Evolutionary conservation across 2,797 vertebrate genomes (phyloP), one percentile per base, ranked within the genome.

Genomic region (Melanotaenia trifasciata): DNA sequence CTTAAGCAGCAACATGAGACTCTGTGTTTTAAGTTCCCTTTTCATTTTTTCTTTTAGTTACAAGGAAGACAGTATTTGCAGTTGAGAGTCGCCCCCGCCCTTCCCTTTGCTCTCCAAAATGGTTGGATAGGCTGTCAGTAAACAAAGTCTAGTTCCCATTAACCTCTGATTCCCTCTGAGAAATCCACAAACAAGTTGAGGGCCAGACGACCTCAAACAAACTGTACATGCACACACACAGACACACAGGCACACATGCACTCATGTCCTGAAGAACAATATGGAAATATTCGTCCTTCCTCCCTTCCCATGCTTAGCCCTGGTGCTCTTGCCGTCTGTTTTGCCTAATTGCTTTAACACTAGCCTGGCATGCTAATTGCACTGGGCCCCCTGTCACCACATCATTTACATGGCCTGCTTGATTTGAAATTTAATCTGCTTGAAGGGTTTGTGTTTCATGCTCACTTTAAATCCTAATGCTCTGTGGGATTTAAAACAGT

Each of bases 361-460:
- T 94, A 93, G 91, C 93, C 89, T 69, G 92, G 93, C 92, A 95
- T 94, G 92, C 93, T 95, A 95, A 95, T 95, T 95, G 92, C 92
- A 90, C 82, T 82, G 85, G 83, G 84, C 92, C 92, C 93, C 92
- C 93, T 92, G 92, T 94, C 92, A 91, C 92, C 94, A 93, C 93
- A 93, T 94, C 92, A 94, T 95, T 95, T 94, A 95, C 94, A 95
- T 95, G 94, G 93, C 90, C 93, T 90, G 92, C 94, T 95, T 94
- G 93, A 94, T 95, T 94, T 92, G 82, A 89, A 94, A 94, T 95
- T 94, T 92, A 94, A 95, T 95, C 94, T 94, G 90, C 94, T 94
- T 94, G 92, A 94, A 95, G 94, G 94, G 91, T 94, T 94, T 94
- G 93, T 90, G 94, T 95, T 95, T 95, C 94, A 95, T 94, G 94